Evolutionary conservation across 2,113 vertebrate genomes (phyloP).

Genomic region (Myocastor coypus): DNA sequence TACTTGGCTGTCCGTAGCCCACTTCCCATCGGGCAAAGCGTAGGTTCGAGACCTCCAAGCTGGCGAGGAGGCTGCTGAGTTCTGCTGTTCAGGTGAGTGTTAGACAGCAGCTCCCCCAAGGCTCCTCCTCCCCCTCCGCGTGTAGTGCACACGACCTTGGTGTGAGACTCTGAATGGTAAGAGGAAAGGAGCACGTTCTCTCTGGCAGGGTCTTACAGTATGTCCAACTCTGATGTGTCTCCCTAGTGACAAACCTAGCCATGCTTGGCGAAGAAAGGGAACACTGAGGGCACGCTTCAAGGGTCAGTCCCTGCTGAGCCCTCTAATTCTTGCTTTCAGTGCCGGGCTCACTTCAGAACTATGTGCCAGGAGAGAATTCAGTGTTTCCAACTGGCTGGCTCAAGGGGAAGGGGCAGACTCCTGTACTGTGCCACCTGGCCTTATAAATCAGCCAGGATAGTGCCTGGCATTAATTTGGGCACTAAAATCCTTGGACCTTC

Average conservation of each 20-base stretch:
- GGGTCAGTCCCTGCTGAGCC: background rate
- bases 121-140: constrained; percentile 23
- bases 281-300: background rate
- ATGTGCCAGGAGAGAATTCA: constrained; percentile 47
- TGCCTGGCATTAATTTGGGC: constrained; percentile 52
- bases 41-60: background rate
- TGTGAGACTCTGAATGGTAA: background rate
- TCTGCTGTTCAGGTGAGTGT: background rate
- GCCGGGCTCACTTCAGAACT: background rate
- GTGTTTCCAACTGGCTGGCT: constrained; percentile 2
- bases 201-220: background rate
- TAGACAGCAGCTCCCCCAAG: background rate
- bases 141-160: background rate
- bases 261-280: background rate
- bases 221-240: background rate
- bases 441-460: constrained; percentile 58
- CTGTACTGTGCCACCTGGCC: constrained; percentile 34
- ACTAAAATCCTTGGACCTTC: constrained; percentile 56
- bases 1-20: background rate
- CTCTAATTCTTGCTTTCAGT: background rate
- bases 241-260: background rate
- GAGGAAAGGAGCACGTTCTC: background rate
- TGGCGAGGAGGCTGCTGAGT: background rate
- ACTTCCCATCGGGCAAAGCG: background rate
- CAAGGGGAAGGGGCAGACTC: constrained; percentile 4